A percentile compares a stretch with the other conserved stretches of the same genome.
These are phyloP conservation scores for Malthinus seriepunctatus DNA, from an alignment of 2,888 invertebrate species.

Conservation along the genomic window DNA sequence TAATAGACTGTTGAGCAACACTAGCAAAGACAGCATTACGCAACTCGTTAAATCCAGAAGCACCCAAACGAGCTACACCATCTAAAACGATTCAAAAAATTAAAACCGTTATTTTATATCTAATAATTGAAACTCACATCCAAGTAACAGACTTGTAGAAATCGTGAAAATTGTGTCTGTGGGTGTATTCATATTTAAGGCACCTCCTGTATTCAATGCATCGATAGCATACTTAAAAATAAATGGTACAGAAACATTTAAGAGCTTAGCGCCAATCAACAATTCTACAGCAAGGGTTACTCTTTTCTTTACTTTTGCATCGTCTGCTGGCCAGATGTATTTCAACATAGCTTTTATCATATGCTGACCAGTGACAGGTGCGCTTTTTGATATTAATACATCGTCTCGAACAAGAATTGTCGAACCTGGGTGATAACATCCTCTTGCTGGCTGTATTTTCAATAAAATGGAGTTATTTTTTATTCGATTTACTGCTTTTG, in stretches of 20 bases:
- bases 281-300: constrained; percentile 84
- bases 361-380: constrained; percentile 68
- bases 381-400: constrained; percentile 59
- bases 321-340: constrained; percentile 96
- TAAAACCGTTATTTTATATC: neutral
- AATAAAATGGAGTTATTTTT: constrained; percentile 43
- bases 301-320: constrained; percentile 71
- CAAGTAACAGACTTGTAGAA: constrained; percentile 79
- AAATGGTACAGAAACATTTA: constrained; percentile 94
- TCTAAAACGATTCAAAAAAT: constrained; percentile 61
- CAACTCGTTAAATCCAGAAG: constrained; percentile 93
- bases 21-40: constrained; percentile 97
- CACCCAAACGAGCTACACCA: constrained; percentile 88
- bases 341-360: constrained; percentile 88
- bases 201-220: constrained; percentile 69
- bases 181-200: constrained; percentile 75
- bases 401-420: constrained; percentile 61
- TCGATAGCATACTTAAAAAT: constrained; percentile 94
- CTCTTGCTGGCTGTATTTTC: constrained; percentile 61
- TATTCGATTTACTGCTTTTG: constrained; percentile 41
- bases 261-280: constrained; percentile 79
- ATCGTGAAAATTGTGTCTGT: constrained; percentile 79
- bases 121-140: constrained; percentile 70
- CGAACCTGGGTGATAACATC: constrained; percentile 92
- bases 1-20: constrained; percentile 96